A percentile compares a stretch with the other conserved stretches of the same genome.
These are phyloP conservation scores for Ips typographus DNA, from an alignment of 1,140 invertebrate species.

Conservation along the genomic window DNA sequence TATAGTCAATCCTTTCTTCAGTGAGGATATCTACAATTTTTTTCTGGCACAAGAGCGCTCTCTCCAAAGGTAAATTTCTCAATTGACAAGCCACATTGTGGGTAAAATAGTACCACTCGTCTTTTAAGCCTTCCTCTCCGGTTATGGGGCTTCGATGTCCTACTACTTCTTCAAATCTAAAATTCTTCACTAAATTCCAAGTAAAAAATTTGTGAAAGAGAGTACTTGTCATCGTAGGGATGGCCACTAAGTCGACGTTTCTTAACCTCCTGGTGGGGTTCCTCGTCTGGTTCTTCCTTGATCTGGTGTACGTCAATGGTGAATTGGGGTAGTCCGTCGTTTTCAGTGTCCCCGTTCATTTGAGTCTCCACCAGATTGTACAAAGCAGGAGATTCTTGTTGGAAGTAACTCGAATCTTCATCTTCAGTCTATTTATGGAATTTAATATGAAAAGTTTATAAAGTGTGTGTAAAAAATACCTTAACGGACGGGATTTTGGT, in stretches of 20 bases:
- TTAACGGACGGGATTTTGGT: neutral
- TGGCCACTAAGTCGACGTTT: constrained; percentile 11
- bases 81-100: constrained; percentile 28
- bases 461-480: neutral
- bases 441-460: neutral
- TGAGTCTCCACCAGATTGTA: constrained; percentile 20
- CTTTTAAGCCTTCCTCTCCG: neutral
- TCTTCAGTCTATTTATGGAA: constrained; percentile 10
- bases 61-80: constrained; percentile 18
- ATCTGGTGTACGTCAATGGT: neutral
- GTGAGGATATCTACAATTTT: constrained; percentile 27
- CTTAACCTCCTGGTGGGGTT: constrained; percentile 2
- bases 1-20: constrained; percentile 16
- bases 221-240: neutral
- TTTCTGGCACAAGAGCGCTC: constrained; percentile 19
- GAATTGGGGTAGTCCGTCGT: neutral
- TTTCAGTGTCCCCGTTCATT: constrained; percentile 10
- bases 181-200: neutral
- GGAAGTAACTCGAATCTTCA: constrained; percentile 3
- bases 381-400: constrained; percentile 1
- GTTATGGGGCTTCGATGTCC: neutral
- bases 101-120: constrained; percentile 26
- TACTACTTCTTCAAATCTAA: constrained; percentile 1
- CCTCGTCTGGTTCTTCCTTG: constrained; percentile 11
- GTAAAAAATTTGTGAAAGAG: neutral